Evolutionary conservation across 2,113 vertebrate genomes (phyloP).

Genomic region (Rhagologus leucostigma): DNA sequence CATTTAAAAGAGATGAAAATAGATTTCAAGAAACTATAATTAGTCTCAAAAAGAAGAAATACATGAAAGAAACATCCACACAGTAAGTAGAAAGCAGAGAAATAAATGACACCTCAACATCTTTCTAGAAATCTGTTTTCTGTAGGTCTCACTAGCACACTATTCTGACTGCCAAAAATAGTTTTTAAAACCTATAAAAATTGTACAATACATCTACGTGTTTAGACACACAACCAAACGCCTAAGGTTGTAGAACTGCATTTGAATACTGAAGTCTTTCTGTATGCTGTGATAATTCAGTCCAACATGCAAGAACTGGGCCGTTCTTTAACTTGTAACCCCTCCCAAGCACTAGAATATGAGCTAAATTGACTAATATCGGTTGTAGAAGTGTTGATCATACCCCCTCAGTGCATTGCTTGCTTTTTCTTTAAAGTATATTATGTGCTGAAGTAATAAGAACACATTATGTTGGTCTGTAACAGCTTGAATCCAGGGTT

Average conservation of each 20-base stretch:
- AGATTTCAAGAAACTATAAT: not conserved
- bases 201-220: not conserved
- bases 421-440: not conserved
- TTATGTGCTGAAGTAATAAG: not conserved
- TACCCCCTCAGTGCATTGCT: not conserved
- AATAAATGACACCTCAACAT: not conserved
- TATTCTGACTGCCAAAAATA: not conserved
- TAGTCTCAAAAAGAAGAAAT: not conserved
- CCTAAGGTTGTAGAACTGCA: fast-evolving
- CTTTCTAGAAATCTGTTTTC: not conserved
- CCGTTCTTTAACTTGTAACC: not conserved
- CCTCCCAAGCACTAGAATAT: not conserved
- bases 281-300: not conserved
- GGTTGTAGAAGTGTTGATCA: not conserved
- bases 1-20: not conserved
- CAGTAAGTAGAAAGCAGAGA: not conserved
- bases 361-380: not conserved
- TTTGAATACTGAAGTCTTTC: not conserved
- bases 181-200: not conserved
- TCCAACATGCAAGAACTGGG: not conserved
- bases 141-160: not conserved
- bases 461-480: not conserved
- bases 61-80: not conserved
- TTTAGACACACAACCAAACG: not conserved
- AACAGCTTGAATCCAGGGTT: slow-evolving; percentile 20